These are phyloP conservation scores for Polymixis flavicincta DNA, from an alignment of 2,888 invertebrate genomes.

Conservation along the genomic window DNA sequence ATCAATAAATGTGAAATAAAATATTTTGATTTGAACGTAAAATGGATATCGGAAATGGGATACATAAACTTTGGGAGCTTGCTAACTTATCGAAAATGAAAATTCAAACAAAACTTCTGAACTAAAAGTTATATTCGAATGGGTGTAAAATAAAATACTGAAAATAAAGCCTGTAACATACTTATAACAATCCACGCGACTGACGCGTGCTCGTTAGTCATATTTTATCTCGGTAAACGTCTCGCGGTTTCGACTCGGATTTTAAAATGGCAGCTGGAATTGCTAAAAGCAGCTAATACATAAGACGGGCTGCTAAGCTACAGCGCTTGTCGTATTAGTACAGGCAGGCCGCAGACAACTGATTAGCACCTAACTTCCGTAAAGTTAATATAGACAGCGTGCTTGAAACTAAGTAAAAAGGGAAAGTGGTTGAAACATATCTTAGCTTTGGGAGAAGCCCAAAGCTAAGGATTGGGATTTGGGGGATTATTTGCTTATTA, in stretches of 20 bases:
- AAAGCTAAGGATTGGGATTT: no score
- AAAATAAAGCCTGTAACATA: neutral
- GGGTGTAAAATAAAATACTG: no score
- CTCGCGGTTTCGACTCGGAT: neutral
- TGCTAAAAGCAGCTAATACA: neutral
- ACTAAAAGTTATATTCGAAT: no score
- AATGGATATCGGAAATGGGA: no score
- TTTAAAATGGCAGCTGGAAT: conserved; percentile 6
- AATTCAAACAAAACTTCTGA: no score
- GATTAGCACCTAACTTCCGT: conserved; percentile 34
- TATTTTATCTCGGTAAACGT: conserved; percentile 8
- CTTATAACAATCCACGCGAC: neutral
- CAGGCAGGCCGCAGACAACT: conserved; percentile 4
- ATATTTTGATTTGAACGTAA: no score
- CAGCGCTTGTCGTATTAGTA: conserved; percentile 16
- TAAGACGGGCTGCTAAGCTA: conserved; percentile 12
- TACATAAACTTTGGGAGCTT: no score
- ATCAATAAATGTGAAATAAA: no score
- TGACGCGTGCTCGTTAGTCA: conserved; percentile 26
- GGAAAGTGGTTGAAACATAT: neutral
- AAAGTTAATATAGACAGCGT: neutral
- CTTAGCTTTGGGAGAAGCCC: neutral
- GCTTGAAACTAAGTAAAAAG: neutral
- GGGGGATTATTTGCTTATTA: no score
- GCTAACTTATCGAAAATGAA: no score